A percentile compares a stretch with the other conserved stretches of the same genome.
Evolutionary conservation across 2,113 vertebrate genomes (phyloP).

Genomic region (Onychostruthus taczanowskii): DNA sequence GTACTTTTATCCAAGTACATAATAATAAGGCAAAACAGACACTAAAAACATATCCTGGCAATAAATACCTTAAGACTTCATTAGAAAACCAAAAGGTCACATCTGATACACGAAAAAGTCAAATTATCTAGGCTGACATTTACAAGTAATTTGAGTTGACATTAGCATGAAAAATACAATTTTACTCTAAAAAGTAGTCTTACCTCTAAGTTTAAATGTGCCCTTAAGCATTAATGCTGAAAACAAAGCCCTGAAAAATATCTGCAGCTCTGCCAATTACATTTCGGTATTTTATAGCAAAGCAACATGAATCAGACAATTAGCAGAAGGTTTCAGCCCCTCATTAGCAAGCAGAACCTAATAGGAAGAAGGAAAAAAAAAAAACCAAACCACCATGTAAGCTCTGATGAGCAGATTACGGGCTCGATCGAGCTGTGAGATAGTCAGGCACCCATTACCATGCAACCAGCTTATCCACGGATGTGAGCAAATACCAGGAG

Average conservation of each 20-base stretch:
- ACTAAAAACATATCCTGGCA: background rate
- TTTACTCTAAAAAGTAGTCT: background rate
- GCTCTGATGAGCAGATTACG: background rate
- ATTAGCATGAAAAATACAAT: slow-evolving; percentile 17
- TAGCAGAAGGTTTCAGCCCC: slow-evolving; percentile 25
- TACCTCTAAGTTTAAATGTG: background rate
- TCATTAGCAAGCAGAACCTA: slow-evolving; percentile 20
- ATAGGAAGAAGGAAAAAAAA: background rate
- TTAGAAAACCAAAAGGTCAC: slow-evolving; percentile 27
- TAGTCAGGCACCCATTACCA: slow-evolving; percentile 18
- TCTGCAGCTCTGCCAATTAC: slow-evolving; percentile 15
- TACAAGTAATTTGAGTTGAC: slow-evolving; percentile 5
- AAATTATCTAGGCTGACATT: slow-evolving; percentile 31
- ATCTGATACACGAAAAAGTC: background rate
- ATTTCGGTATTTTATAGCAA: background rate
- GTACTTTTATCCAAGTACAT: background rate
- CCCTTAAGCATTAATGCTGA: slow-evolving; percentile 2
- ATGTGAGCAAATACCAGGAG: slow-evolving; percentile 10
- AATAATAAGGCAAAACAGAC: slow-evolving; percentile 19
- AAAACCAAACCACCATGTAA: background rate
- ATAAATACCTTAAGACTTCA: slow-evolving; percentile 20
- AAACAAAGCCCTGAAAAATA: background rate
- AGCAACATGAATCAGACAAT: background rate
- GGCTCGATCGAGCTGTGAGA: slow-evolving; percentile 29
- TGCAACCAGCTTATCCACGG: background rate